Evolutionary conservation across 2,797 vertebrate species (phyloP), one percentile per base, ranked within the genome.

Genomic region (Pseudochaenichthys georgianus): DNA sequence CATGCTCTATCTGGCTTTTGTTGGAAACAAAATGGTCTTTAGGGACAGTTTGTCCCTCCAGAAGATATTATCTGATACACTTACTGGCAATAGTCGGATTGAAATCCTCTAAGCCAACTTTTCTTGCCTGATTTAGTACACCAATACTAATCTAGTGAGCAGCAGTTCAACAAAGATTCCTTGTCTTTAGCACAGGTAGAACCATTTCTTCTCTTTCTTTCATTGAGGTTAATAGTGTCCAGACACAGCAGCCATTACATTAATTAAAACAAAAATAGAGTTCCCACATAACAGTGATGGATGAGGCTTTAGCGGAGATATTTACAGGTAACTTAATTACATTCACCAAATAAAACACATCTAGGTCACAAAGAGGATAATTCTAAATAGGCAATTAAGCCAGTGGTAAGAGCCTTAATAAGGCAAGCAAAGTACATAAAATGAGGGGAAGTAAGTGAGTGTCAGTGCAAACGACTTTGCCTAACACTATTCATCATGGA

Each of bases 281-380:
- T 85, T 72, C 64, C 74, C 75, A 64, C 87, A 74, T 90, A 91
- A 91, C 87, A 89, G 84, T 93, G 94, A 95, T 90, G 86, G 91
- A 95, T 94, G 92, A 68, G 81, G 80, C 86, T 75, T 69, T 21
- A 31, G 87, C 74, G 0, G 80, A 90, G 88, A 94, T 94, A 95
- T 95, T 95, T 95, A 94, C 93, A 94, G 94, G 92, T 94, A 93
- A 91, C 94, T 94, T 94, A 94, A 95, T 95, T 93, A 93, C 92
- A 90, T 90, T 91, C 82, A 82, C 86, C 90, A 93, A 94, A 95
- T 94, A 93, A 95, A 95, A 94, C 91, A 89, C 91, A 94, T 93
- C 92, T 92, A 89, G 93, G 95, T 94, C 94, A 94, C 83, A 91
- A 91, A 91, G 93, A 93, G 83, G 87, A 94, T 82, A 94, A 94